Conservation (phyloP, 2,888 invertebrate species). For the Hypena proboscidalis region DNA sequence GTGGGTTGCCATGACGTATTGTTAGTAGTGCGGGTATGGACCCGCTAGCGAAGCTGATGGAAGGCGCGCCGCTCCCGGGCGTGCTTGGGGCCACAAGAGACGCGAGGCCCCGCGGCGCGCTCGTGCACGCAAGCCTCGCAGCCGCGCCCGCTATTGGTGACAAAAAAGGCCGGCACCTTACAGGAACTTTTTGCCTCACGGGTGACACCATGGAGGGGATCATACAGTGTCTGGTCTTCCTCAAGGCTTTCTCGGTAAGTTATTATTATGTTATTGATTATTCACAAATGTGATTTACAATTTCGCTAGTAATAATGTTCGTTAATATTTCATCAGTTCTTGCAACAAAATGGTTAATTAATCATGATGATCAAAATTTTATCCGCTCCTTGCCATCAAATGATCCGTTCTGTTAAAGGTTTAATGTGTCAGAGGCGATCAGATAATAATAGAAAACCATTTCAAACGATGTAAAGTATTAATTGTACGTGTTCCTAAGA, state of each 20-base stretch:
- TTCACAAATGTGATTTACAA: too few species aligned
- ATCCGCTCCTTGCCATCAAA: slow-evolving; percentile 13
- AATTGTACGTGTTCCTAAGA: slow-evolving; percentile 51
- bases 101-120: slow-evolving; percentile 88
- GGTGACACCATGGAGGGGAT: slow-evolving; percentile 97
- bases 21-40: slow-evolving; percentile 86
- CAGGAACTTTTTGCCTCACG: slow-evolving; percentile 95
- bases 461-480: slow-evolving; percentile 48
- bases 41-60: slow-evolving; percentile 93
- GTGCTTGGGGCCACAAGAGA: slow-evolving; percentile 82
- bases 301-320: too few species aligned
- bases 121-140: slow-evolving; percentile 91
- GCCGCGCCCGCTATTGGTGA: slow-evolving; percentile 89
- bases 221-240: slow-evolving; percentile 96
- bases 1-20: slow-evolving; percentile 33
- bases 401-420: slow-evolving; percentile 27
- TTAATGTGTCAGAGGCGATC: slow-evolving; percentile 34
- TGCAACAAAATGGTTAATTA: too few species aligned
- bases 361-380: neutral
- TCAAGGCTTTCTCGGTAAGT: slow-evolving; percentile 97
- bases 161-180: slow-evolving; percentile 92
- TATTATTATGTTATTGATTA: too few species aligned
- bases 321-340: too few species aligned
- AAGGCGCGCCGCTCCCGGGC: slow-evolving; percentile 88
- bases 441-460: slow-evolving; percentile 41